A percentile compares a stretch with the other conserved stretches of the same genome.
Conservation (phyloP, 2,113 vertebrate species). For the Vimba vimba region DNA sequence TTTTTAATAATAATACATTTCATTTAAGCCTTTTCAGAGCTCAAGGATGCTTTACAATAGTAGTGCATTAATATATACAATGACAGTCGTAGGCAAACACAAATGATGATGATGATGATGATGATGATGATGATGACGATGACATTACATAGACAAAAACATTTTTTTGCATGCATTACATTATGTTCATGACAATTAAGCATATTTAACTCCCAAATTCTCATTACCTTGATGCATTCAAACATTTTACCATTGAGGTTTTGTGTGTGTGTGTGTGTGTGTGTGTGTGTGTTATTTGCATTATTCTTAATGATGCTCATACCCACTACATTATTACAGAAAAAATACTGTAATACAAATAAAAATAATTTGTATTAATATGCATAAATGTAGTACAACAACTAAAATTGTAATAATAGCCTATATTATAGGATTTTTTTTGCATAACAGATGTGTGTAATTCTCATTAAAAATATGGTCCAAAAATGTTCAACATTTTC, state of each 20-base stretch:
- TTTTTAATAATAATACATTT: not conserved
- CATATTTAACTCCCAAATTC: not conserved
- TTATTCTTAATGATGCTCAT: not conserved
- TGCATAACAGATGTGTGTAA: not conserved
- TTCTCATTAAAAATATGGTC: not conserved
- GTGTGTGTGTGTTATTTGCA: not conserved
- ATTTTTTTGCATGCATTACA: not conserved
- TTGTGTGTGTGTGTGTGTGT: no score
- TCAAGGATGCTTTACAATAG: not conserved
- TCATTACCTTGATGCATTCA: not conserved
- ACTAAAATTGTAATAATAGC: not conserved
- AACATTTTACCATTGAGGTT: no score
- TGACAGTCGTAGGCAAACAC: no score
- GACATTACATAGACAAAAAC: no score
- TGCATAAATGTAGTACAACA: not conserved
- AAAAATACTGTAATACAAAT: not conserved
- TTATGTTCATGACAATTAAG: not conserved
- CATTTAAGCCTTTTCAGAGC: not conserved
- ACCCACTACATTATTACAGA: not conserved
- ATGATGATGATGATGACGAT: no score
- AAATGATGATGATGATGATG: no score
- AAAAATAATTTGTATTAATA: not conserved
- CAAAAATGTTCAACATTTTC: no score
- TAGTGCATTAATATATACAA: no score
- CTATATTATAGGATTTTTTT: not conserved